Base-by-base conservation (phyloP, 2,113 vertebrate species). In the Scomber scombrus region DNA sequence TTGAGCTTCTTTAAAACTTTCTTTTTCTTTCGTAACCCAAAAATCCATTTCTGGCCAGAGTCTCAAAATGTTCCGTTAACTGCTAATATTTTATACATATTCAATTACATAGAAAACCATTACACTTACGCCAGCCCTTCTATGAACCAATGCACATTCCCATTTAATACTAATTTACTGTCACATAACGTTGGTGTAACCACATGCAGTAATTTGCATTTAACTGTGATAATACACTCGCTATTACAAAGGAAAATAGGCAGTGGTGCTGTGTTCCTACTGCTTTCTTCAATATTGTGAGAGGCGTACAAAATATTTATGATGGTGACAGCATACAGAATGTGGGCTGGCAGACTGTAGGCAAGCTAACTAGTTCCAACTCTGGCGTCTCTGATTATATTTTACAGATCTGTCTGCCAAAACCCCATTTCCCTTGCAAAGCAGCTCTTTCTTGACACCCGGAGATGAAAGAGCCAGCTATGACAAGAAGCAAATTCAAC, bases 391-490 rank as follows among this genome's bases (percentile, higher is more conserved):
- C 89, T 88, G 91, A 92, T 93, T 93, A 92, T 85, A 85, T 86
- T 92, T 91, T 89, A 93, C 89, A 90, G 85, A 93, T 91, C 88
- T 80, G 86, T 69, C 90, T 93, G 93, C 91, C 91, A 90, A 92
- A 80, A 72, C 80, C 85, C 75, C 63, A 86, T 94, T 93, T 92
- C 91, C 88, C 83, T 92, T 93, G 90, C 90, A 93, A 94, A 94
- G 87, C 85, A 92, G 90, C 80, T 90, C 89, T 85, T 87, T 89
- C 89, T 85, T 77, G 56, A 81, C 84, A 85, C 73, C 61, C 47
- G n/a, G 72, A 93, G 91, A 92, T 94, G 88, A 94, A 95, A 91
- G 88, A 87, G 74, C 50, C 67, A 14, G 68, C 66, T 62, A 86
- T 90, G 90, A 94, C 91, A 91, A 91, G 89, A 88, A 85, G 87